Base-by-base conservation (phyloP, 2,888 invertebrate genomes). In the Drosophila colorata region DNA sequence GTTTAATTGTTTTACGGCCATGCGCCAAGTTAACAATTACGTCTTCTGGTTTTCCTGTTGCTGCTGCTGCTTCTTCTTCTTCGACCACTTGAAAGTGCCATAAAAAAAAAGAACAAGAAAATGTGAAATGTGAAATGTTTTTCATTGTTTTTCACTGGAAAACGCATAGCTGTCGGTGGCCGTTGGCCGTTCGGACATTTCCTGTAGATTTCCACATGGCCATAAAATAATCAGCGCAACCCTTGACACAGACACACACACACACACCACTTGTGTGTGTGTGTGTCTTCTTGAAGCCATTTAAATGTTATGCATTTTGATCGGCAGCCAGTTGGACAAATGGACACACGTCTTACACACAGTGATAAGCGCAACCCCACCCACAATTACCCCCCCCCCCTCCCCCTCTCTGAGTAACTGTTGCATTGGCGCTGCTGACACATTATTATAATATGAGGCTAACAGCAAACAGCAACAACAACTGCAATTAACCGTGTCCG, bases 201-300 rank as follows among this genome's bases (percentile, higher is more conserved):
- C 71, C 87, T 80, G 74, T 80, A 69, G 66, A 71, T 88, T 83
- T 87, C 85, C 87, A 83, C 87, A 83, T 83, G 89, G 85, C 87
- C 87, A 88, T 83, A 83, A 88, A 83, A 78, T 72, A 77, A 84
- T 84, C 84, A 87, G 70, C 81, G 61, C 87, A 88, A 84, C 89
- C 83, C 85, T 80, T 88, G 81, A 80, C 87, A 87, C 71, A 67
- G 64, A 66, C 69, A 68, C 48, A 48, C n/a, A 56, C 57, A 53
- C 52, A 51, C 31, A 52, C 33, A 48, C 31, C 20, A 3, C 11
- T 14, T 41, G 1, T 46, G 31, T 46, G 18, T 47, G 35, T 46
- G 25, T 46, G 44, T 23, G 28, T 56, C 58, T 69, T 79, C 75
- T 74, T 69, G 58, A 63, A 61, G 40, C 51, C 40, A 33, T 41